phyloP scores from a whole-genome alignment of 2,113 vertebrate genomes.

The Amphiprion ocellaris region DNA sequence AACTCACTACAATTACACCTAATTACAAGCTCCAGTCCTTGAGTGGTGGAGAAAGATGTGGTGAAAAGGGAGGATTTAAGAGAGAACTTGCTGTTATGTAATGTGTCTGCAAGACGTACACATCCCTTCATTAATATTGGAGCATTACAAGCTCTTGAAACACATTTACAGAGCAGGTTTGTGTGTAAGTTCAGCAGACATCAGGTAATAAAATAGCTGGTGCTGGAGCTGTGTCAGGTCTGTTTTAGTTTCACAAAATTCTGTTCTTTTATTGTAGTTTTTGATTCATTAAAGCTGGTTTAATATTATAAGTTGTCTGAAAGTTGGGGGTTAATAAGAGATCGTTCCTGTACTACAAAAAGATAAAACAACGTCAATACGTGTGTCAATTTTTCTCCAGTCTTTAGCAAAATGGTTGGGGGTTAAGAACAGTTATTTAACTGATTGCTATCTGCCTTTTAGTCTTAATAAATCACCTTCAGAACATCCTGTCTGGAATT shows the following conservation, averaged over 20 bases:
- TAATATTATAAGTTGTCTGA: not conserved
- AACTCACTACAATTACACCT: constrained; percentile 40
- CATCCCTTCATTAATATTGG: constrained; percentile 52
- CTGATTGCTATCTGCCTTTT: constrained; percentile 13
- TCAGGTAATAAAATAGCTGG: not conserved
- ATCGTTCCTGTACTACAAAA: not conserved
- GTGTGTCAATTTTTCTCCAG: not conserved
- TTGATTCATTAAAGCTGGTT: not conserved
- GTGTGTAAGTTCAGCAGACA: constrained; percentile 16
- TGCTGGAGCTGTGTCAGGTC: not conserved
- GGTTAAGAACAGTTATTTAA: constrained; percentile 2
- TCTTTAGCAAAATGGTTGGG: not conserved
- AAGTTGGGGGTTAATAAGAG: not conserved
- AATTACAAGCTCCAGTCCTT: constrained; percentile 47
- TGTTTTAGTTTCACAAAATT: not conserved
- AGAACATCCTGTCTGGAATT: constrained; percentile 19
- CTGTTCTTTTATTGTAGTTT: not conserved
- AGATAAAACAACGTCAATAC: not conserved
- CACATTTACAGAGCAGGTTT: constrained; percentile 57
- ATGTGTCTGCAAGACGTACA: constrained; percentile 39
- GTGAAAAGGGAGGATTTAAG: constrained; percentile 31
- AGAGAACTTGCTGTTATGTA: constrained; percentile 42
- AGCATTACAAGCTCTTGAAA: constrained; percentile 52
- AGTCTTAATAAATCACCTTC: constrained; percentile 19
- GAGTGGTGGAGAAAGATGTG: constrained; percentile 49